Base-by-base conservation (phyloP, 2,797 vertebrate genomes). In the Acanthopagrus latus region DNA sequence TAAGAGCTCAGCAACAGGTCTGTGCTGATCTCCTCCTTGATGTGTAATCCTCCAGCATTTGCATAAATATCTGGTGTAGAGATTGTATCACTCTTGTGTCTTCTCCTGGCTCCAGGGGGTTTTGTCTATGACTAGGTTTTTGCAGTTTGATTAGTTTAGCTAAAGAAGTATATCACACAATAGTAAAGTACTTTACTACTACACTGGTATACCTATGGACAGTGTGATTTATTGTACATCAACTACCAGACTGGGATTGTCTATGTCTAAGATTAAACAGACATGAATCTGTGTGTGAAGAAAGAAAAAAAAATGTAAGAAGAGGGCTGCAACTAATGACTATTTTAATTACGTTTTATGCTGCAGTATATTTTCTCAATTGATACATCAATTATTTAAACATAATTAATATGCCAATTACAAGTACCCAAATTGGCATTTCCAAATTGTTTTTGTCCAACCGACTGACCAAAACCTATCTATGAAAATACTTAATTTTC, bases 21-120 rank as follows among this genome's bases (percentile, higher is more conserved):
- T 55, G n/a, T 23, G 12, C 74, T 76, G 54, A 51, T 82, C 71
- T 71, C 51, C 47, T 57, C 51, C 25, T 38, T 65, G 25, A 70
- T 69, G 27, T 71, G 16, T 43, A 66, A 80, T 41, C 78, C 62
- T 67, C 27, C 16, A 75, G 59, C n/a, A 29, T 64, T 50, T 46
- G n/a, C 25, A 79, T 68, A 33, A 60, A 46, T 27, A 63, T 38
- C n/a, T 44, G 12, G 14, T 71, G 23, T 14, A 71, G 21, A 50
- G n/a, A 44, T 10, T 55, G 23, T 20, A 65, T 4, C 51, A 62
- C 23, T 47, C 17, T 27, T 14, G 14, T 41, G 13, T 67, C 3
- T 46, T 20, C 3, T 21, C 11, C 2, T 54, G 38, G 4, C 23
- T 47, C 7, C 21, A 18, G 1, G 56, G 27, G 21, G 16, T 57